phyloP scores from a whole-genome alignment of 2,113 vertebrate species.

The Sylvicapra grimmia region DNA sequence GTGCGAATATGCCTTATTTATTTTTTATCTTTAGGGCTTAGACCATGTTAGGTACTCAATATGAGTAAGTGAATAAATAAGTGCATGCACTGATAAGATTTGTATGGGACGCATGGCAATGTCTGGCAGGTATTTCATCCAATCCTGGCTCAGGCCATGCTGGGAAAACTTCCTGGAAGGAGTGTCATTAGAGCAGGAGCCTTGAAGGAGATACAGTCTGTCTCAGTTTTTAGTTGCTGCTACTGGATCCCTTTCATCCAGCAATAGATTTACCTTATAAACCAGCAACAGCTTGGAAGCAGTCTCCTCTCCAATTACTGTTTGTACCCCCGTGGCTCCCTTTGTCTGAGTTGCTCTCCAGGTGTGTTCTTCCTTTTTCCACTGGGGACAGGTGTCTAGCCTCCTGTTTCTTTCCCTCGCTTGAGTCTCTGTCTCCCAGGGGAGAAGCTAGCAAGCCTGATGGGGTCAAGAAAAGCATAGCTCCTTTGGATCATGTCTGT shows the following conservation, averaged over 20 bases:
- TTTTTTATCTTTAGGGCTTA: neutral
- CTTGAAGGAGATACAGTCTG: neutral
- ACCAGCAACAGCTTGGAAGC: neutral
- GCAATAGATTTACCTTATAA: neutral
- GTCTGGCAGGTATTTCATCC: neutral
- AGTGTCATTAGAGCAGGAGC: neutral
- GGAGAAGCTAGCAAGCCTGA: neutral
- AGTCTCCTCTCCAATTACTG: neutral
- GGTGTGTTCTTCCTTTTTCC: neutral
- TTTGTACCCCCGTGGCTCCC: neutral
- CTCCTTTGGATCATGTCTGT: slow-evolving; percentile 4
- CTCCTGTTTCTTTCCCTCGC: neutral
- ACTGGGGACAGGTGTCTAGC: slow-evolving; percentile 14
- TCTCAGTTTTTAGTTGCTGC: neutral
- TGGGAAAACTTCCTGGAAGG: neutral
- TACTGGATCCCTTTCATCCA: neutral
- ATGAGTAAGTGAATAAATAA: neutral
- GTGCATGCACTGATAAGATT: neutral
- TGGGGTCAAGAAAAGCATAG: neutral
- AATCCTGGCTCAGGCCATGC: neutral
- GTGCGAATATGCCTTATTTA: neutral
- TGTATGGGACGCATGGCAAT: neutral
- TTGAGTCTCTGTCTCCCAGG: neutral
- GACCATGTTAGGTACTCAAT: neutral
- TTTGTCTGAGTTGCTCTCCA: slow-evolving; percentile 15